phyloP scores from a whole-genome alignment of 2,797 vertebrate genomes.

The Phylloscopus collybita region DNA sequence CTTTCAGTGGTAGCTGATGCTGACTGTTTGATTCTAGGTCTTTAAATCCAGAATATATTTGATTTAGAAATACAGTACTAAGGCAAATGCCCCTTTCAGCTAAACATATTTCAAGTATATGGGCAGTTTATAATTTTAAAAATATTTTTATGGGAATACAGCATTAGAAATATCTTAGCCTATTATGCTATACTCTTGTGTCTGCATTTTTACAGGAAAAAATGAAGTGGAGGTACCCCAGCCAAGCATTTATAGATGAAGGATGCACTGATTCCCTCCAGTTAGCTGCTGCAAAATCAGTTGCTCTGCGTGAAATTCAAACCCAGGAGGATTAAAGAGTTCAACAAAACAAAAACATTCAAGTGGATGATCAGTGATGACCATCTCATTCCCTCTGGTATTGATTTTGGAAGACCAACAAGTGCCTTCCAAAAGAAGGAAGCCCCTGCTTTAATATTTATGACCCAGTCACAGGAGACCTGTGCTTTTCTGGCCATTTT shows the following conservation, averaged over 20 bases:
- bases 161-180: not conserved
- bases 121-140: not conserved
- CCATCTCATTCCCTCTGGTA: not conserved
- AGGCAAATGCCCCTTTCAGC: not conserved
- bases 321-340: not conserved
- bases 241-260: not conserved
- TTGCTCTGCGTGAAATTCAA: not conserved
- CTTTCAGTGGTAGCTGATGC: not conserved
- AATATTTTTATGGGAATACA: not conserved
- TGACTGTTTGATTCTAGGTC: not conserved
- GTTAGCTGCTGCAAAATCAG: not conserved
- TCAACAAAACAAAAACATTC: not conserved
- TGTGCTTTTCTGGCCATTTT: not conserved
- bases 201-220: not conserved
- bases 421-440: not conserved
- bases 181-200: not conserved
- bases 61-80: not conserved
- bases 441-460: not conserved
- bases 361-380: not conserved
- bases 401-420: not conserved
- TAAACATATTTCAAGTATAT: not conserved
- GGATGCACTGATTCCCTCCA: not conserved
- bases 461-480: not conserved
- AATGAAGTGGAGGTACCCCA: not conserved
- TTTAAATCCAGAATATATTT: not conserved